Percentiles rank a stretch among this genome's conserved stretches.
Evolutionary conservation across 2,113 vertebrate species (phyloP).

Genomic region (Cryptoleucopteryx plumbea): DNA sequence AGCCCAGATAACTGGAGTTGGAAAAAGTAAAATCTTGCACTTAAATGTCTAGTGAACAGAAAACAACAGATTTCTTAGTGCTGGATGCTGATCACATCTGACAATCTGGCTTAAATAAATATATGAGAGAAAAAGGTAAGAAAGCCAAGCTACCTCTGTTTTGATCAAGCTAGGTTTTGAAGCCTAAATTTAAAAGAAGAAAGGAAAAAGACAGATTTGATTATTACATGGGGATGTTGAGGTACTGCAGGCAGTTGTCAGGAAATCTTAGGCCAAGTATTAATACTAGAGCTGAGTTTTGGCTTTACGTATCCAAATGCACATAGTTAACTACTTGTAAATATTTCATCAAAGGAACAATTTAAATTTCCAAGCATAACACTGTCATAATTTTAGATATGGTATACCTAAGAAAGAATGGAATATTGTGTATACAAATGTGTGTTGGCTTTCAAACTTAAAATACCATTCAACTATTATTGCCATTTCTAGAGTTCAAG

Average conservation of each 20-base stretch:
- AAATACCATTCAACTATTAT: background rate
- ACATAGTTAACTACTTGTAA: background rate
- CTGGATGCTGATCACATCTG: background rate
- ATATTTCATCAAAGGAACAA: background rate
- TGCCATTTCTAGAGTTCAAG: background rate
- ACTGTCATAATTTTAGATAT: background rate
- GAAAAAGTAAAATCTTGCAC: background rate
- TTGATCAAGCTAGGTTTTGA: background rate
- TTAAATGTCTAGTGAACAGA: background rate
- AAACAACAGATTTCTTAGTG: background rate
- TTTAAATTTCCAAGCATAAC: background rate
- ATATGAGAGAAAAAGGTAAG: background rate
- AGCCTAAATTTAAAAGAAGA: background rate
- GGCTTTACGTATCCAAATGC: background rate
- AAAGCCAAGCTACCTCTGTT: background rate
- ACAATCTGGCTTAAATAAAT: conserved; percentile 7
- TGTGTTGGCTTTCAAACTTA: background rate
- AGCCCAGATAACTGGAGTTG: background rate
- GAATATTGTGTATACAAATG: background rate
- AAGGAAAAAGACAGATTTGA: background rate
- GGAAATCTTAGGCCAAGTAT: background rate
- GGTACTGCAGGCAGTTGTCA: background rate
- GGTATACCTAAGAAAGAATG: background rate
- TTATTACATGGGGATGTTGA: background rate
- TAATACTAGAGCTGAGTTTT: background rate